Base-by-base conservation (phyloP, 2,888 invertebrate genomes). In the Platypus cylindrus region DNA sequence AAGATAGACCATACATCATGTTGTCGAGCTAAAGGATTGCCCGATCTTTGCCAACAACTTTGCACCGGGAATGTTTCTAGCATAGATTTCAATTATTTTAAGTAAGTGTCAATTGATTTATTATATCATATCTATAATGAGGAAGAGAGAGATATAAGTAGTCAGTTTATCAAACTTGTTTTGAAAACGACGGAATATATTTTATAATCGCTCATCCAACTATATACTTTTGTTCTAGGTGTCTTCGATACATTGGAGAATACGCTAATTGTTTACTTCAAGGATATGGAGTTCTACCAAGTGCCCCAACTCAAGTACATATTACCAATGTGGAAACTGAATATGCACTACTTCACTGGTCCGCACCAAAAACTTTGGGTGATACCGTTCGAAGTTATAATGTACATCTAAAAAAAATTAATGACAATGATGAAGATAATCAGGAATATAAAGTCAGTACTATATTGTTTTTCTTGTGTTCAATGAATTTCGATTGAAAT, bases 191-290 rank as follows among this genome's bases (percentile, higher is more conserved):
- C n/a, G n/a, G n/a, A n/a, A n/a, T n/a, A n/a, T n/a, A n/a, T n/a
- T n/a, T n/a, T n/a, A n/a, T n/a, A n/a, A n/a, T n/a, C n/a, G n/a
- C n/a, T n/a, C n/a, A n/a, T n/a, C n/a, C n/a, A n/a, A 8, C 14
- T 41, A 20, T 35, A 49, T 52, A 20, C 49, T 4, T 14, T 31
- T 25, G 2, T 17, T 30, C n/a, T 18, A 76, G 78, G 54, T 86
- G 86, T 55, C 67, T 87, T 38, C 76, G 81, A 37, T 83, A 78
- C 61, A 85, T 86, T 79, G 69, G 70, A 4, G 77, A 80, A 25
- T 84, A 83, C 63, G 77, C 78, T 25, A 84, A 78, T 64, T 86
- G 86, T 55, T 67, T 86, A 14, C 70, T 86, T 43, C 81, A 84
- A 62, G 84, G 85, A 11, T 86, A 86, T 59, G 84, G 84, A 0